Evolutionary conservation across 1,140 invertebrate genomes (phyloP).

Genomic region (Druon quercuslanigerum): DNA sequence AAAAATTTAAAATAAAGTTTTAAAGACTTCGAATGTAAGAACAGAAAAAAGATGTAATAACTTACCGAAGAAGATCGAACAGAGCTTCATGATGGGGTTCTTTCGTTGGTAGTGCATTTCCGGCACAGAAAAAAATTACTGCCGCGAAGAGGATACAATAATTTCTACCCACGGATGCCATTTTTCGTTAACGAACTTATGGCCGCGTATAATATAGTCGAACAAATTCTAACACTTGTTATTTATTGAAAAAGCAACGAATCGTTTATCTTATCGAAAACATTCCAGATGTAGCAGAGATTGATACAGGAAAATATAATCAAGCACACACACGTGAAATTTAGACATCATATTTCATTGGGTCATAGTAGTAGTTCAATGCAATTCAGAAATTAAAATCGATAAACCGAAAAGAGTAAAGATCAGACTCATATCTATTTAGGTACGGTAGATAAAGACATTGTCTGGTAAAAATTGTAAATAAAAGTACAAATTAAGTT

Average conservation of each 20-base stretch:
- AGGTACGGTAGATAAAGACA: too few relatives aligned
- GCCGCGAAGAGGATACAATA: not conserved
- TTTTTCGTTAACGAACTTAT: not conserved
- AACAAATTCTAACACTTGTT: slow-evolving; percentile 1
- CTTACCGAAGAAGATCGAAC: slow-evolving; percentile 13
- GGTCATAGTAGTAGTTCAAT: too few relatives aligned
- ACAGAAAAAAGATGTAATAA: slow-evolving; percentile 1
- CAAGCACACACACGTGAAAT: not conserved
- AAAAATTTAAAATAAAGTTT: not conserved
- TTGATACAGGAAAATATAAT: not conserved
- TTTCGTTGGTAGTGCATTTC: not conserved
- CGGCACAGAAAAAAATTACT: not conserved
- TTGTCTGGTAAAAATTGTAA: too few relatives aligned
- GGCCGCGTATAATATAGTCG: not conserved
- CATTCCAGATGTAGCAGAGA: not conserved
- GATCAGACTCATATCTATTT: too few relatives aligned
- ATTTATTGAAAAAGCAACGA: slow-evolving; percentile 11
- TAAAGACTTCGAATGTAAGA: not conserved
- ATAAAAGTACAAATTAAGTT: too few relatives aligned
- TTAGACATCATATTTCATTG: not conserved
- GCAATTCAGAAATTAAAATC: too few relatives aligned
- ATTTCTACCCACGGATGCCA: not conserved
- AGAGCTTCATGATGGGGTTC: not conserved
- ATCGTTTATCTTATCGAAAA: slow-evolving; percentile 12
- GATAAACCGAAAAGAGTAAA: too few relatives aligned